phyloP scores from a whole-genome alignment of 2,113 vertebrate genomes.

The Eptesicus fuscus region DNA sequence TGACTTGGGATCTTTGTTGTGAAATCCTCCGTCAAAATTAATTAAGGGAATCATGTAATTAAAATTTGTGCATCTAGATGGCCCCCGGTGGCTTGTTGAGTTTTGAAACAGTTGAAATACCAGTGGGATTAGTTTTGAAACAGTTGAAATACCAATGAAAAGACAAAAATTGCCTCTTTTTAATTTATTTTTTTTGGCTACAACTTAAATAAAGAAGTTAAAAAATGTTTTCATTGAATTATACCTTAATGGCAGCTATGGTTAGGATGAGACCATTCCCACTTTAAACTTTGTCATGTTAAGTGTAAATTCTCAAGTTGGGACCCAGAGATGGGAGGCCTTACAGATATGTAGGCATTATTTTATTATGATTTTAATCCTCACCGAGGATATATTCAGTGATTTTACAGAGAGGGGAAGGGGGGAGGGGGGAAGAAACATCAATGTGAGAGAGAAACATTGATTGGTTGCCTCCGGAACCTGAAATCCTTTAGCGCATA shows the following conservation, averaged over 20 bases:
- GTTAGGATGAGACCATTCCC: background rate
- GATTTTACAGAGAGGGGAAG: background rate
- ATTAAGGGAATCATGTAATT: constrained; percentile 80
- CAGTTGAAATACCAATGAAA: constrained; percentile 69
- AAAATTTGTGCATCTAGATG: constrained; percentile 73
- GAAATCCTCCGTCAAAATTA: constrained; percentile 78
- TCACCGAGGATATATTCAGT: background rate
- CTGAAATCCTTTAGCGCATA: background rate
- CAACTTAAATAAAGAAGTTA: background rate
- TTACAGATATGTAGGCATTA: background rate
- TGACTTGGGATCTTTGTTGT: constrained; percentile 71
- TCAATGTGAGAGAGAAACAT: background rate
- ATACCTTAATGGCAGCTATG: background rate
- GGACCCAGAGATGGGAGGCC: background rate
- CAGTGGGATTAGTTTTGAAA: constrained; percentile 74
- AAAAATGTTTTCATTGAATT: background rate
- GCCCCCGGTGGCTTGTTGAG: constrained; percentile 73
- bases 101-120: constrained; percentile 74
- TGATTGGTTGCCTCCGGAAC: background rate
- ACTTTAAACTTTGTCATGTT: background rate
- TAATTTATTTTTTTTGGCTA: background rate
- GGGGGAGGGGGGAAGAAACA: background rate
- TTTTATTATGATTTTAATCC: background rate
- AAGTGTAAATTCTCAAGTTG: background rate
- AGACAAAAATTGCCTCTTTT: constrained; percentile 67